Conservation (phyloP, 2,797 vertebrate species). For the Oreortyx pictus region DNA sequence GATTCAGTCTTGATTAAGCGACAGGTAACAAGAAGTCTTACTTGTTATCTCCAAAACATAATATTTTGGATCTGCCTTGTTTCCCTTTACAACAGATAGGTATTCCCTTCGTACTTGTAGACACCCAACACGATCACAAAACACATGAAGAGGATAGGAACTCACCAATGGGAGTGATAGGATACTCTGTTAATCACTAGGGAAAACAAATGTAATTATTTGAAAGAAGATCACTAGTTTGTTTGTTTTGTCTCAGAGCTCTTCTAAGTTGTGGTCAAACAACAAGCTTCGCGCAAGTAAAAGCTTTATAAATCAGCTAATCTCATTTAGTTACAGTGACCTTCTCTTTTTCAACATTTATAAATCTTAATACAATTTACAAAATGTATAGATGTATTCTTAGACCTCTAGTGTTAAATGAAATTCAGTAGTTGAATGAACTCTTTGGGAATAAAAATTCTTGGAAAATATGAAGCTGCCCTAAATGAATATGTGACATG, state of each 20-base stretch:
- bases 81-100: neutral
- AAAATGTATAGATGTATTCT: neutral
- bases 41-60: neutral
- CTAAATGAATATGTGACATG: neutral
- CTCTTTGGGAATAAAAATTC: neutral
- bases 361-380: neutral
- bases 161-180: neutral
- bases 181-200: neutral
- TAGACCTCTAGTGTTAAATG: neutral
- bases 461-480: neutral
- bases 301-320: neutral
- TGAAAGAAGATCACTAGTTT: neutral
- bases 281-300: neutral
- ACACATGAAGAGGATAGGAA: neutral
- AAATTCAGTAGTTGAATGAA: neutral
- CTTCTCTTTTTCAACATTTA: neutral
- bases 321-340: neutral
- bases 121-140: neutral
- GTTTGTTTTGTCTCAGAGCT: neutral
- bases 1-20: neutral
- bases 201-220: neutral
- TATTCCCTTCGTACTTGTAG: neutral
- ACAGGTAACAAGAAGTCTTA: neutral
- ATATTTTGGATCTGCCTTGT: neutral
- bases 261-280: neutral